Evolutionary conservation across 2,888 invertebrate genomes (phyloP).

Genomic region (Oligia latruncula): DNA sequence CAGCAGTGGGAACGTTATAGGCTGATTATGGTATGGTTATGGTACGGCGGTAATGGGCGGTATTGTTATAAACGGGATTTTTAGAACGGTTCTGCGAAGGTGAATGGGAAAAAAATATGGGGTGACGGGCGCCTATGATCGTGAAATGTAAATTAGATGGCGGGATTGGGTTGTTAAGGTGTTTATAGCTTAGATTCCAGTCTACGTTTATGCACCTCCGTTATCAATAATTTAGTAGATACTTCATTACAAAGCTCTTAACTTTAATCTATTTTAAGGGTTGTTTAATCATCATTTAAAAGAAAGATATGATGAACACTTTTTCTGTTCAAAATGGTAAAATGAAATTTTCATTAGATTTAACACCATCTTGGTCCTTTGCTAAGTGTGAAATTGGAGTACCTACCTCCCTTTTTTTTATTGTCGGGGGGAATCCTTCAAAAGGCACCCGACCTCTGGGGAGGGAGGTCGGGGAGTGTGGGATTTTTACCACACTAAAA

Average conservation of each 20-base stretch:
- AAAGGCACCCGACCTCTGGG: no score
- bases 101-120: slow-evolving; percentile 53
- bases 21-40: no score
- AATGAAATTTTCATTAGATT: background rate
- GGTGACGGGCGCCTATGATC: slow-evolving; percentile 37
- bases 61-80: slow-evolving; percentile 57
- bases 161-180: slow-evolving; percentile 43
- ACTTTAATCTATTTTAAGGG: background rate
- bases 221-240: slow-evolving; percentile 6
- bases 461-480: no score
- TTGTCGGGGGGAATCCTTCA: no score
- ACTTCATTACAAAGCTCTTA: background rate
- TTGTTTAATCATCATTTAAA: background rate
- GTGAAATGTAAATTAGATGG: slow-evolving; percentile 52
- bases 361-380: background rate
- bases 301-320: background rate
- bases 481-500: no score
- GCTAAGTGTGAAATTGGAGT: background rate
- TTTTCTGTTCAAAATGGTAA: background rate
- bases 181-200: slow-evolving; percentile 30
- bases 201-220: slow-evolving; percentile 7
- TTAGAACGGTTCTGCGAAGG: slow-evolving; percentile 34
- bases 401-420: background rate
- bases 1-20: no score
- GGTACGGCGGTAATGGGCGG: slow-evolving; percentile 60